Evolutionary conservation across 2,888 invertebrate species (phyloP).

Genomic region (Lepidocyrtoides sp.): DNA sequence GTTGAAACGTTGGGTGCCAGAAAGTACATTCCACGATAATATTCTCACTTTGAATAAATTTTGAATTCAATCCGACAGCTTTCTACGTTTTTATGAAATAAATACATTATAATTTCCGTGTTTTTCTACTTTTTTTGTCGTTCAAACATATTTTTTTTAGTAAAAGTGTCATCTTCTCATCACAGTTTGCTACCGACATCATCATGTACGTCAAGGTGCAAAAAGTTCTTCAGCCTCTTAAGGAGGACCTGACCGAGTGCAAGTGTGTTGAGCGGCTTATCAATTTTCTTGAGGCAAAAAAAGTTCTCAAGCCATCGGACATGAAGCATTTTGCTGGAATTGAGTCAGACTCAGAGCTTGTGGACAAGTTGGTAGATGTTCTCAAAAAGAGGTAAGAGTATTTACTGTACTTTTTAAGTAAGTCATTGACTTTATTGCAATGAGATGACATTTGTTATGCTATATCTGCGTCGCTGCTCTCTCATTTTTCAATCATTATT

Average conservation of each 20-base stretch:
- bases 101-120: conserved; percentile 2
- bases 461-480: no score
- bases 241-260: conserved; percentile 79
- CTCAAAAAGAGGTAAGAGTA: conserved; percentile 78
- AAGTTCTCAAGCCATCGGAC: conserved; percentile 75
- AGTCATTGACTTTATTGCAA: no score
- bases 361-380: conserved; percentile 77
- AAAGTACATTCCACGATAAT: background rate
- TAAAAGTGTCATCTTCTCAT: background rate
- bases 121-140: background rate
- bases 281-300: conserved; percentile 66
- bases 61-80: background rate
- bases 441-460: no score
- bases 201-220: conserved; percentile 78
- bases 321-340: conserved; percentile 79
- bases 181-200: background rate
- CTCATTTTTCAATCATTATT: no score
- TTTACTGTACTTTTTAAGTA: no score
- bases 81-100: background rate
- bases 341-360: conserved; percentile 72
- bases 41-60: background rate
- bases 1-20: no score
- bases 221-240: conserved; percentile 80
- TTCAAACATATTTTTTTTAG: background rate
- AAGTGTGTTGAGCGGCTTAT: conserved; percentile 79